Conservation (phyloP, 2,888 invertebrate species). For the Eremobia ochroleuca region DNA sequence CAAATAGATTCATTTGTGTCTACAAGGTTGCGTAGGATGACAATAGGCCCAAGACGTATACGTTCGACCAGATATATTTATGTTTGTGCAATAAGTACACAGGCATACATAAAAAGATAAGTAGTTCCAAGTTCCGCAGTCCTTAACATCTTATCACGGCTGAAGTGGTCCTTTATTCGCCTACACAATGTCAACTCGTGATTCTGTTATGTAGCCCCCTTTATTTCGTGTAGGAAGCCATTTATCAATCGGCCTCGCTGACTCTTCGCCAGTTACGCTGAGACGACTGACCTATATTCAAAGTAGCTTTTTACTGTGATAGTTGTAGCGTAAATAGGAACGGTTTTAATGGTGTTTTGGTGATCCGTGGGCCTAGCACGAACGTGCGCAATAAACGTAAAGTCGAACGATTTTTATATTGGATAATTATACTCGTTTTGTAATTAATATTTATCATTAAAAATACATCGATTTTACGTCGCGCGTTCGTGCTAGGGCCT, state of each 20-base stretch:
- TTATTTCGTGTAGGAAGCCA: slow-evolving; percentile 58
- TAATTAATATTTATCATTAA: not conserved
- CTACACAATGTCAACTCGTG: slow-evolving; percentile 61
- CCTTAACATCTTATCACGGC: slow-evolving; percentile 43
- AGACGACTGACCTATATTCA: slow-evolving; percentile 51
- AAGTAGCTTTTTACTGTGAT: slow-evolving; percentile 52
- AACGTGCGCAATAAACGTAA: not conserved
- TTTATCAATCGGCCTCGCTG: slow-evolving; percentile 59
- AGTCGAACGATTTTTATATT: not conserved
- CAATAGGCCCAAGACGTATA: not conserved
- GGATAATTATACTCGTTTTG: not conserved
- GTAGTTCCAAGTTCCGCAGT: slow-evolving; percentile 12
- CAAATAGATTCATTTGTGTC: not conserved
- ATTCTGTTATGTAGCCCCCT: slow-evolving; percentile 63
- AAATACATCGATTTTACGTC: not conserved
- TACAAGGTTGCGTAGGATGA: not conserved
- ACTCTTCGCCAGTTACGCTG: slow-evolving; percentile 9
- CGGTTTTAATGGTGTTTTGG: slow-evolving; percentile 23
- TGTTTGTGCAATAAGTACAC: not conserved
- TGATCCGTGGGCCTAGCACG: not conserved
- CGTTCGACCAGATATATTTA: not conserved
- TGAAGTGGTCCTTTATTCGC: slow-evolving; percentile 56
- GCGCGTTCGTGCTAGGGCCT: not conserved
- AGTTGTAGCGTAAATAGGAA: slow-evolving; percentile 43
- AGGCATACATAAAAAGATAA: not conserved